Conservation (phyloP, 53 echinoderm and acorn worm species). For the Hippasteria phrygiana region DNA sequence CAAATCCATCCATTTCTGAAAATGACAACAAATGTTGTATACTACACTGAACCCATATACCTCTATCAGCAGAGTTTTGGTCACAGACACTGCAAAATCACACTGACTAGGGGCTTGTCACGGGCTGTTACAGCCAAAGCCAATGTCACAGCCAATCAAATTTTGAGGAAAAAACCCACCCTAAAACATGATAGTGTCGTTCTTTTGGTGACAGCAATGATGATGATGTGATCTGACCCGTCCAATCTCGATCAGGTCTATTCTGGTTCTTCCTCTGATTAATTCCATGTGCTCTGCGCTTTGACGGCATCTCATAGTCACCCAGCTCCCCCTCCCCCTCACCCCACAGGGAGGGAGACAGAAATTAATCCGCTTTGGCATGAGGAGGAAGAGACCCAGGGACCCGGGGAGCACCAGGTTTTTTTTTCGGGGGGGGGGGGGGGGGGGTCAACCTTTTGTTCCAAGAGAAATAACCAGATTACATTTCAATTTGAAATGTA, state of each 20-base stretch:
- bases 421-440: background rate
- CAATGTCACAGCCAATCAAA: too few species aligned
- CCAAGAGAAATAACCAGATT: background rate
- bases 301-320: too few species aligned
- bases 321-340: too few species aligned
- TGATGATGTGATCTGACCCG: background rate
- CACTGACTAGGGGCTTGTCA: too few species aligned
- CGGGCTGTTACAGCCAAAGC: too few species aligned
- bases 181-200: too few species aligned
- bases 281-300: slow-evolving; percentile 29
- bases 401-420: background rate
- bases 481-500: background rate
- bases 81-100: too few species aligned
- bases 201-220: background rate
- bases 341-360: slow-evolving; percentile 2
- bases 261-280: slow-evolving; percentile 39
- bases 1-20: too few species aligned
- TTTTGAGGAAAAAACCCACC: too few species aligned
- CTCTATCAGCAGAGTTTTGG: too few species aligned
- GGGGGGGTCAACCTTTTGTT: slow-evolving; percentile 27
- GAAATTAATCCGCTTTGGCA: slow-evolving; percentile 37
- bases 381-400: background rate
- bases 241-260: slow-evolving; percentile 42
- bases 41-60: too few species aligned
- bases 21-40: too few species aligned